A percentile compares a stretch with the other conserved stretches of the same genome.
Conservation (phyloP, 2,113 vertebrate genomes). For the Ursus arctos region DNA sequence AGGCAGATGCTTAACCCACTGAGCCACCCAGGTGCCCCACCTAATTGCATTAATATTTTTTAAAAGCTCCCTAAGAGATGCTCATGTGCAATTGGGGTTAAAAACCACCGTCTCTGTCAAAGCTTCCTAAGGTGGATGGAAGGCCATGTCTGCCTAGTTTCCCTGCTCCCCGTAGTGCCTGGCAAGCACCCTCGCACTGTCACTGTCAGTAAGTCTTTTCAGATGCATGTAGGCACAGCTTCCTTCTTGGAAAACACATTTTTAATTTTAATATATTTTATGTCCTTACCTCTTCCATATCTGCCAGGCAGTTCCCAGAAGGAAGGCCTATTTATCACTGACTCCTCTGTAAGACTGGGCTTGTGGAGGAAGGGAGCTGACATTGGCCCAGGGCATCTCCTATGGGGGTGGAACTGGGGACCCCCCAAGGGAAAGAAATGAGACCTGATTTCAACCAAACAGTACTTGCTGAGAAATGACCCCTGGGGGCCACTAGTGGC, state of each 20-base stretch:
- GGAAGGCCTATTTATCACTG: accelerated
- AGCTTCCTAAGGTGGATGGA: neutral
- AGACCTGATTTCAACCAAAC: neutral
- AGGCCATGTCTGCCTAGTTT: neutral
- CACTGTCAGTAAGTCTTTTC: neutral
- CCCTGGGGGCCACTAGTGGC: neutral
- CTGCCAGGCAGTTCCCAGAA: neutral
- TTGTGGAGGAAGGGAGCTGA: neutral
- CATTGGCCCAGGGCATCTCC: neutral
- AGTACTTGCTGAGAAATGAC: neutral
- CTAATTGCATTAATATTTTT: neutral
- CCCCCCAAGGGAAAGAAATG: neutral
- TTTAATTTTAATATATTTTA: neutral
- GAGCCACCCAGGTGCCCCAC: too few species aligned
- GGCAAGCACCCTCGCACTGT: neutral
- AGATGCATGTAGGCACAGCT: accelerated
- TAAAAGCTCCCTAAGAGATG: neutral
- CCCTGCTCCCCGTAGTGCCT: accelerated
- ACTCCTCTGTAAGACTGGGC: neutral
- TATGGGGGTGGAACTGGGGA: too few species aligned
- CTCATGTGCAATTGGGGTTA: neutral
- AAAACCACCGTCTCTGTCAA: neutral
- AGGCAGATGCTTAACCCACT: too few species aligned
- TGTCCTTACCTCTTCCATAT: too few species aligned
- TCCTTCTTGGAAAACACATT: neutral